These are phyloP conservation scores for Synergus itoensis DNA, from an alignment of 2,888 invertebrate species.

Conservation along the genomic window DNA sequence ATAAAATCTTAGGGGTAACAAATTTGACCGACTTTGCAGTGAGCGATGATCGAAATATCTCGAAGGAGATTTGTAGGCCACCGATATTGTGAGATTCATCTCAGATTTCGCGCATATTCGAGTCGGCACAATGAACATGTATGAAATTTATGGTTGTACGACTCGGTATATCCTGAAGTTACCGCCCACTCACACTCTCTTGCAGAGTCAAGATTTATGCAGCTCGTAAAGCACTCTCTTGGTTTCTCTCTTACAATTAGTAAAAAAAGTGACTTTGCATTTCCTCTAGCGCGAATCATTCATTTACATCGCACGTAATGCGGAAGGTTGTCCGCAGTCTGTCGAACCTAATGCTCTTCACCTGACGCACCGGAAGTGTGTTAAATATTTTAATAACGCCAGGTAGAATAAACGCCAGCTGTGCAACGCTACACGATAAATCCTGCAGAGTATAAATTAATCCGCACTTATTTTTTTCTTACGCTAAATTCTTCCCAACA, in stretches of 20 bases:
- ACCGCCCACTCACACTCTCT: conserved; percentile 69
- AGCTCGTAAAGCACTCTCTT: conserved; percentile 63
- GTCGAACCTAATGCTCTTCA: background rate
- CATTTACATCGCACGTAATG: conserved; percentile 2
- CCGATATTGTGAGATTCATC: conserved; percentile 1
- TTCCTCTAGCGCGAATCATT: conserved; percentile 32
- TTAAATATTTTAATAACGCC: background rate
- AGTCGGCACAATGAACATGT: conserved; percentile 63
- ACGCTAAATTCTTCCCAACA: too few species aligned
- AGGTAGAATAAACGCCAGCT: background rate
- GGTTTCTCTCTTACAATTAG: conserved; percentile 33
- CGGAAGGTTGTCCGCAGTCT: background rate
- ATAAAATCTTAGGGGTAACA: background rate
- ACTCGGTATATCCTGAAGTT: conserved; percentile 55
- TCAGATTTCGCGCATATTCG: conserved; percentile 7
- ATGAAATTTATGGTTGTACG: conserved; percentile 67
- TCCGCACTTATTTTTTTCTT: too few species aligned
- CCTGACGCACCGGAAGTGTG: background rate
- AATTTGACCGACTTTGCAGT: background rate
- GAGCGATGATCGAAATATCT: background rate
- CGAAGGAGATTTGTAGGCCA: conserved; percentile 22
- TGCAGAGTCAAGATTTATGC: conserved; percentile 62
- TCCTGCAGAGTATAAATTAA: background rate
- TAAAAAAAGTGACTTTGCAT: conserved; percentile 33
- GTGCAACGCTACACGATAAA: background rate